Percentiles rank a stretch among this genome's conserved stretches.
phyloP scores from a whole-genome alignment of 1,140 invertebrate genomes.

The Agrilus planipennis region DNA sequence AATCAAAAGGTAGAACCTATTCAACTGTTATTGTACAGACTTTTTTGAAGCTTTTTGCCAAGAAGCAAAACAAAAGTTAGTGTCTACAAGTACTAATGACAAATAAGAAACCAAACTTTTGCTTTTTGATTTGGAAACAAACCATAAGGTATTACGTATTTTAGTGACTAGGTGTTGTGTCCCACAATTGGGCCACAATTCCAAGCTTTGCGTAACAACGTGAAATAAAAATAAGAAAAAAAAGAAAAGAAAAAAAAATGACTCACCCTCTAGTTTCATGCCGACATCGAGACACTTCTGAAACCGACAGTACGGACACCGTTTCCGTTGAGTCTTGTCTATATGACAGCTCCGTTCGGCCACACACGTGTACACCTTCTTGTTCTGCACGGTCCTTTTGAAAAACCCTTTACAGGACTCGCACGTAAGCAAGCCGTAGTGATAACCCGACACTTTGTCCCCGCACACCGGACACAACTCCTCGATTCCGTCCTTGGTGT shows the following conservation, averaged over 20 bases:
- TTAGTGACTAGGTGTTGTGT: background rate
- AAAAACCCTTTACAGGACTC: constrained; percentile 99
- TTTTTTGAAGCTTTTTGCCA: too few relatives aligned
- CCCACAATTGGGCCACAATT: constrained; percentile 2
- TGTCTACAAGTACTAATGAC: too few relatives aligned
- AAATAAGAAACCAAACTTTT: too few relatives aligned
- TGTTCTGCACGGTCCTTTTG: constrained; percentile 99
- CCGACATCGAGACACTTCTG: constrained; percentile 98
- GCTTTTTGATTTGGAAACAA: too few relatives aligned
- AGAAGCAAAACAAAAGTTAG: too few relatives aligned
- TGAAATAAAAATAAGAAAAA: background rate
- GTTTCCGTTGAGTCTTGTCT: constrained; percentile 94
- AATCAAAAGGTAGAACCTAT: too few relatives aligned
- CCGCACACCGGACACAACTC: constrained; percentile 98
- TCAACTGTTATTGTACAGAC: too few relatives aligned
- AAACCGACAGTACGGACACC: constrained; percentile 97
- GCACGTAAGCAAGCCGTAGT: constrained; percentile 97
- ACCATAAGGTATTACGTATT: too few relatives aligned
- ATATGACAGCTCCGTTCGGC: constrained; percentile 95
- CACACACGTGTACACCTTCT: constrained; percentile 96
- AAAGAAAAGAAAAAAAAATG: constrained; percentile 8
- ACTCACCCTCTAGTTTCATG: constrained; percentile 99
- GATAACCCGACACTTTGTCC: constrained; percentile 98
- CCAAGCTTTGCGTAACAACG: background rate
- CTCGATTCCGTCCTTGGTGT: constrained; percentile 88